Evolutionary conservation across 2,888 invertebrate genomes (phyloP).

Genomic region (Bellardia pandia): DNA sequence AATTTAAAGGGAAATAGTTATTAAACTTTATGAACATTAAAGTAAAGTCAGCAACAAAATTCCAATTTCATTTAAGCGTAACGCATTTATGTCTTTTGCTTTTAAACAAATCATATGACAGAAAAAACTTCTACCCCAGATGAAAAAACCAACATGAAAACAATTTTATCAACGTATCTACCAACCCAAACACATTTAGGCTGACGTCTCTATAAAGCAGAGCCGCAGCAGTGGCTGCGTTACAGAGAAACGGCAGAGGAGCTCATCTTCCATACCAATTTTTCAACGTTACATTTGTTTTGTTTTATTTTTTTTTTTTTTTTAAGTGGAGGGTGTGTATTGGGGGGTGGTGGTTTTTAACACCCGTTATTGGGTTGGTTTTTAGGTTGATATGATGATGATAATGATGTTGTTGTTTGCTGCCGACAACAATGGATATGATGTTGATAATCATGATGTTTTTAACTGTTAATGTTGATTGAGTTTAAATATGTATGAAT

Average conservation of each 20-base stretch:
- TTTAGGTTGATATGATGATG: conserved; percentile 62
- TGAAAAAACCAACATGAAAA: conserved; percentile 8
- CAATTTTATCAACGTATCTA: conserved; percentile 26
- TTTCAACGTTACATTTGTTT: conserved; percentile 15
- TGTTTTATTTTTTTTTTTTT: conserved; percentile 8
- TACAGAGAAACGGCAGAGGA: conserved; percentile 4
- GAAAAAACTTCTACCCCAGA: conserved; percentile 27
- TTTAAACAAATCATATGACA: conserved; percentile 35
- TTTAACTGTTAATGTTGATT: conserved; percentile 53
- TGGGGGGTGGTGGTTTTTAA: conserved; percentile 42
- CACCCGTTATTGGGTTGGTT: conserved; percentile 48
- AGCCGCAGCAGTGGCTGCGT: neutral
- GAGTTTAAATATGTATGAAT: neutral
- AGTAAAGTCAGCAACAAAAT: conserved; percentile 53
- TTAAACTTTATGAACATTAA: conserved; percentile 70
- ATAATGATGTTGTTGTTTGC: conserved; percentile 15
- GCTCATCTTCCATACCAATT: conserved; percentile 16
- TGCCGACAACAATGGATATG: neutral
- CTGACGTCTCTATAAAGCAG: conserved; percentile 35
- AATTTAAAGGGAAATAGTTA: conserved; percentile 39
- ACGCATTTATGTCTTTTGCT: conserved; percentile 57
- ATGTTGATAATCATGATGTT: conserved; percentile 23
- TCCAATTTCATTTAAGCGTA: conserved; percentile 60
- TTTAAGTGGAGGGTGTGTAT: neutral
- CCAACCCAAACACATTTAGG: conserved; percentile 50